Conservation (phyloP, 2,113 vertebrate species). For the Vireo altiloquus region DNA sequence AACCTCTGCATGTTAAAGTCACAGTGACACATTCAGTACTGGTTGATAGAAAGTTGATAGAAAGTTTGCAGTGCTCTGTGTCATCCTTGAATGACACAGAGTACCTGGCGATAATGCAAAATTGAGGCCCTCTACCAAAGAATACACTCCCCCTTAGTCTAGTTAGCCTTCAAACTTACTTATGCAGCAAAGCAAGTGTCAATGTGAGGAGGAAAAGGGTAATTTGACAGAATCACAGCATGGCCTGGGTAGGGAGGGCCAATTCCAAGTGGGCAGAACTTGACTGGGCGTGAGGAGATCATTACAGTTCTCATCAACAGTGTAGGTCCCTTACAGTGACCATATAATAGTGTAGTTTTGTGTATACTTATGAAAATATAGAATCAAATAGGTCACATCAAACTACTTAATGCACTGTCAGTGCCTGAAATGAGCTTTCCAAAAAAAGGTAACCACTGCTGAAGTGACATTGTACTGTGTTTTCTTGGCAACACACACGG, state of each 20-base stretch:
- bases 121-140: neutral
- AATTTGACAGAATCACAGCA: neutral
- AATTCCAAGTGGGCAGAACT: neutral
- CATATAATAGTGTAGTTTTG: neutral
- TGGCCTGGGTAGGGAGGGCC: neutral
- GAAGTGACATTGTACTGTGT: neutral
- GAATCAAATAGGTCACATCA: neutral
- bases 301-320: neutral
- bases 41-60: neutral
- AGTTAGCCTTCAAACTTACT: neutral
- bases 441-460: neutral
- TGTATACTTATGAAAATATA: neutral
- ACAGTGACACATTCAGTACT: neutral
- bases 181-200: neutral
- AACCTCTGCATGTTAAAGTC: neutral
- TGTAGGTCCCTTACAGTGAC: neutral
- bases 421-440: neutral
- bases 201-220: neutral
- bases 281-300: neutral
- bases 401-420: neutral
- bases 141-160: neutral
- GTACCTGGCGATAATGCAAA: neutral
- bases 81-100: neutral
- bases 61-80: neutral
- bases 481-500: neutral